Percentiles rank a stretch among this genome's conserved stretches.
Evolutionary conservation across 2,797 vertebrate species (phyloP).

Genomic region (Phylloscopus collybita): DNA sequence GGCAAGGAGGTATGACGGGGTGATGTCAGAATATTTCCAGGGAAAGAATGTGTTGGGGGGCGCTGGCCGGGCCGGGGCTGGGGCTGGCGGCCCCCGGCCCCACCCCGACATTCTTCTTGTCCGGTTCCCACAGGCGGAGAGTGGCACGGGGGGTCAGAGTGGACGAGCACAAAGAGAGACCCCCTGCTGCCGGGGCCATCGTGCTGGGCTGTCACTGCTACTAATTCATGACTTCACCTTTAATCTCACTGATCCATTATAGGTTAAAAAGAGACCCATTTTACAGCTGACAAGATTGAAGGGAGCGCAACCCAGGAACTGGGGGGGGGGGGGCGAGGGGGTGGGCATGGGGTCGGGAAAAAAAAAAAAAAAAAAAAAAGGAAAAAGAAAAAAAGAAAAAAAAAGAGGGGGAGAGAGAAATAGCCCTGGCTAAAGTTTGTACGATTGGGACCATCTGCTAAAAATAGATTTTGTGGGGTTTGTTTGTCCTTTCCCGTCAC

Average conservation of each 20-base stretch:
- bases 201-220: slow-evolving; percentile 79
- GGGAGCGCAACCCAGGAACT: slow-evolving; percentile 58
- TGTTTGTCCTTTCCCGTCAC: neutral
- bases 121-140: slow-evolving; percentile 79
- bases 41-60: slow-evolving; percentile 72
- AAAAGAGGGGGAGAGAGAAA: neutral
- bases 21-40: slow-evolving; percentile 79
- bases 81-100: slow-evolving; percentile 68
- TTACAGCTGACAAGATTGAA: slow-evolving; percentile 82
- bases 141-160: slow-evolving; percentile 80
- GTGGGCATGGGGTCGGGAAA: neutral
- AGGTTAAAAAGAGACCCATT: slow-evolving; percentile 81
- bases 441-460: slow-evolving; percentile 60
- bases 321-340: neutral
- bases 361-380: too few relatives aligned
- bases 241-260: slow-evolving; percentile 80
- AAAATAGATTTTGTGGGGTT: slow-evolving; percentile 45
- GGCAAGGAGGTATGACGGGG: slow-evolving; percentile 67
- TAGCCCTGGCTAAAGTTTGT: slow-evolving; percentile 42
- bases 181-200: slow-evolving; percentile 75
- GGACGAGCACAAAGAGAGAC: slow-evolving; percentile 78
- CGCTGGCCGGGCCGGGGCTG: slow-evolving; percentile 64
- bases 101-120: slow-evolving; percentile 79
- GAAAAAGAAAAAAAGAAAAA: neutral
- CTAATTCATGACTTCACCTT: slow-evolving; percentile 82